Conservation (phyloP, 2,888 invertebrate genomes). For the Acrobasis repandana region DNA sequence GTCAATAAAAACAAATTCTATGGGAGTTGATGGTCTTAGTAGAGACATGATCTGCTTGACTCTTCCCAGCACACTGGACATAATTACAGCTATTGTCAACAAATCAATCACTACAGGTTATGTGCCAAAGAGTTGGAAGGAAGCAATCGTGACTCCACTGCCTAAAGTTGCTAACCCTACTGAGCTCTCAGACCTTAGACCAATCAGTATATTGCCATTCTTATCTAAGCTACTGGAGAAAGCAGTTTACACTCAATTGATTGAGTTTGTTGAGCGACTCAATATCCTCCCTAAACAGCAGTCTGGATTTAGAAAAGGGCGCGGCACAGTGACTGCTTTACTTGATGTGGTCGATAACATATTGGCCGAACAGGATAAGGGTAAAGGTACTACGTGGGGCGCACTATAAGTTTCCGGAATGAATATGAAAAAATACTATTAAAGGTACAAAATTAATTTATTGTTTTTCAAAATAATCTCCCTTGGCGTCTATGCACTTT, state of each 20-base stretch:
- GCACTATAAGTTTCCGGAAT: no score
- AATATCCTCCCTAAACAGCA: constrained; percentile 22
- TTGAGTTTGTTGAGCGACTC: constrained; percentile 2
- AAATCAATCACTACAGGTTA: background rate
- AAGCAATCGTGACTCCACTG: background rate
- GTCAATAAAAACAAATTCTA: background rate
- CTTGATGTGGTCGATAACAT: background rate
- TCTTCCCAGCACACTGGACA: background rate
- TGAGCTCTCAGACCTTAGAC: background rate
- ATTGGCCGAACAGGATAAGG: background rate
- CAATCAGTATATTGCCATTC: background rate
- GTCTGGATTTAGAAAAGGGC: background rate
- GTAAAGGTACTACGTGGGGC: no score
- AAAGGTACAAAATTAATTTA: no score
- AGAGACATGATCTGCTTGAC: background rate
- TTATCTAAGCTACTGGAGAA: background rate
- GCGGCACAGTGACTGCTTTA: background rate
- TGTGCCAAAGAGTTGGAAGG: background rate
- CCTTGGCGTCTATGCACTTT: no score
- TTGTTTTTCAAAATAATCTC: no score
- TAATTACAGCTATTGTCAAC: background rate
- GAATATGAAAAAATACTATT: no score
- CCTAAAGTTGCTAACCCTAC: background rate
- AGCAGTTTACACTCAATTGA: background rate
- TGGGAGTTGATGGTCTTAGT: background rate